Evolutionary conservation across 2,797 vertebrate species (phyloP).

Genomic region (Coluber constrictor): DNA sequence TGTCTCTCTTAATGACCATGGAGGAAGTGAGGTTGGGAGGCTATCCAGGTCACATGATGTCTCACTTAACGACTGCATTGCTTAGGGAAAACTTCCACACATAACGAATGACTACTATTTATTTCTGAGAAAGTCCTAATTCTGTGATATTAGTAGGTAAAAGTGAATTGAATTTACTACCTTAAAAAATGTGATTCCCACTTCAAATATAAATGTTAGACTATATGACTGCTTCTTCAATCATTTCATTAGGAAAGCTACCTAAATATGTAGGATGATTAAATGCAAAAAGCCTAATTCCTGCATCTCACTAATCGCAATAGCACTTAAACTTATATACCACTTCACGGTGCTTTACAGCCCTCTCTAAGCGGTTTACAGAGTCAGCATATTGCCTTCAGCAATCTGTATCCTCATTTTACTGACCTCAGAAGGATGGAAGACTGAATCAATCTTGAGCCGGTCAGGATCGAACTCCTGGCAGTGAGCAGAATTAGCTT

Average conservation of each 20-base stretch:
- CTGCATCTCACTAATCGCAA: not conserved
- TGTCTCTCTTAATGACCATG: not conserved
- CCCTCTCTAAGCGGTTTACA: too few species aligned
- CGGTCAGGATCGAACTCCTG: too few species aligned
- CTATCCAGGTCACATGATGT: not conserved
- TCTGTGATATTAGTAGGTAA: not conserved
- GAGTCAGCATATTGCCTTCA: too few species aligned
- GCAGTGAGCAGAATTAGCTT: too few species aligned
- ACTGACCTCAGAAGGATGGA: too few species aligned
- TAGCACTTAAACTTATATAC: too few species aligned
- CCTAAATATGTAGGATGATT: not conserved
- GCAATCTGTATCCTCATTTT: too few species aligned
- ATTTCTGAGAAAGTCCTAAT: not conserved
- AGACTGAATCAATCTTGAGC: too few species aligned
- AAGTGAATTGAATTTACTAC: not conserved
- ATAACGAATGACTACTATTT: not conserved
- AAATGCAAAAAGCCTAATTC: not conserved
- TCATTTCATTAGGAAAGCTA: not conserved
- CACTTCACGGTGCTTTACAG: too few species aligned
- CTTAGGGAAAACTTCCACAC: not conserved
- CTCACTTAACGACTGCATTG: not conserved
- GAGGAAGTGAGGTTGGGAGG: not conserved
- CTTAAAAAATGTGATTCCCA: not conserved
- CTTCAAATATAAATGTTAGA: accelerated
- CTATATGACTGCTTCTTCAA: not conserved